Percentiles rank a stretch among this genome's conserved stretches.
Evolutionary conservation across 2,113 vertebrate species (phyloP).

Genomic region (Bujurquina vittata): DNA sequence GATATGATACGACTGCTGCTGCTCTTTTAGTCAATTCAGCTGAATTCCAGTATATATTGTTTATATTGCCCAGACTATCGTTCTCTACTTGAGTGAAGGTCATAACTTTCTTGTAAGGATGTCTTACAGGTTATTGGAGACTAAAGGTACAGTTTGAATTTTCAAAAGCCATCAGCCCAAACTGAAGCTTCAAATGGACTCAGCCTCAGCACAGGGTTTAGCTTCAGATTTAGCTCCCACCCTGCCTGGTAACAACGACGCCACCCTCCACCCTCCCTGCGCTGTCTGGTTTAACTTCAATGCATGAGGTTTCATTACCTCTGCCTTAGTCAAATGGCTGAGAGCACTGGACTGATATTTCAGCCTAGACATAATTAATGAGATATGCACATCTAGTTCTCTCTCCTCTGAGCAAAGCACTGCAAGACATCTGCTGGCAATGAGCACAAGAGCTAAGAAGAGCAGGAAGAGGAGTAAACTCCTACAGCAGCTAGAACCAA

Average conservation of each 20-base stretch:
- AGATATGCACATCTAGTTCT: slow-evolving; percentile 57
- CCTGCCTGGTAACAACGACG: not conserved
- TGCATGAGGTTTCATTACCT: slow-evolving; percentile 56
- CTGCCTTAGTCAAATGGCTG: slow-evolving; percentile 63
- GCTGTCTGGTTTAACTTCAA: slow-evolving; percentile 34
- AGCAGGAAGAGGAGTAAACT: slow-evolving; percentile 27
- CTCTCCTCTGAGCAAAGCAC: slow-evolving; percentile 46
- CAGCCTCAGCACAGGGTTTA: slow-evolving; percentile 8
- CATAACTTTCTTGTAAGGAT: not conserved
- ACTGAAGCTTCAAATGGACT: slow-evolving; percentile 31
- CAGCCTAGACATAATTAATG: slow-evolving; percentile 75
- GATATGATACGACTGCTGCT: slow-evolving; percentile 29
- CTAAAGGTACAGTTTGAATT: slow-evolving; percentile 3
- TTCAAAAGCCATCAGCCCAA: not conserved
- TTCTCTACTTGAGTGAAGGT: not conserved
- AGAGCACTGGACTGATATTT: slow-evolving; percentile 65
- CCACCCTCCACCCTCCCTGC: not conserved
- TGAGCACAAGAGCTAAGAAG: slow-evolving; percentile 25
- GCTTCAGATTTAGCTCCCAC: slow-evolving; percentile 16
- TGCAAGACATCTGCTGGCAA: slow-evolving; percentile 57
- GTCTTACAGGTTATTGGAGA: slow-evolving; percentile 7
- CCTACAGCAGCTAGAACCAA: slow-evolving; percentile 9
- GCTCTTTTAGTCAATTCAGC: not conserved
- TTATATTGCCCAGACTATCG: not conserved
- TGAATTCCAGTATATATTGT: not conserved